A percentile compares a stretch with the other conserved stretches of the same genome.
Conservation (phyloP, 2,888 invertebrate species). For the Monoplex corrugatus region DNA sequence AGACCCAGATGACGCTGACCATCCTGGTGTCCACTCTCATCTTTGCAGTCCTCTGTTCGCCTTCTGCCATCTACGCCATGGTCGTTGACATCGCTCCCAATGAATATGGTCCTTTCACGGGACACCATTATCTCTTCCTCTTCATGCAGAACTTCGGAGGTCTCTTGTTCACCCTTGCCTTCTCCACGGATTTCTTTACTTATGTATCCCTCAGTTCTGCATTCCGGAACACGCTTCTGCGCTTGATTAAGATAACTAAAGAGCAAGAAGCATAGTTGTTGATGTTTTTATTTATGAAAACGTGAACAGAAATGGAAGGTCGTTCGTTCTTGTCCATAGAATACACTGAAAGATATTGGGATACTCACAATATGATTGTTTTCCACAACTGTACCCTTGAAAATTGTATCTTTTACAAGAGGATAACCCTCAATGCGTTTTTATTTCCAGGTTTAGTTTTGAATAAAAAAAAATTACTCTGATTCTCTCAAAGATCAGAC, state of each 20-base stretch:
- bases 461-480: too few relatives aligned
- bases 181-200: slow-evolving; percentile 40
- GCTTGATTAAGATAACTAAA: background rate
- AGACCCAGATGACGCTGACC: slow-evolving; percentile 39
- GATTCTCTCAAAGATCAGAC: too few relatives aligned
- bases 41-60: slow-evolving; percentile 33
- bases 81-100: background rate
- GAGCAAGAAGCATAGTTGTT: background rate
- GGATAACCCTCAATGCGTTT: too few relatives aligned
- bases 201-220: slow-evolving; percentile 37
- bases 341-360: too few relatives aligned
- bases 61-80: slow-evolving; percentile 20
- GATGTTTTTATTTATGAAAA: too few relatives aligned
- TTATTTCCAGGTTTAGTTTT: too few relatives aligned
- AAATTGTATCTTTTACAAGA: too few relatives aligned
- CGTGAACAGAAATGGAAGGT: too few relatives aligned
- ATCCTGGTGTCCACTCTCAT: slow-evolving; percentile 30
- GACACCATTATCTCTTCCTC: background rate
- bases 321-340: too few relatives aligned
- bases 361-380: too few relatives aligned
- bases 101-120: slow-evolving; percentile 34
- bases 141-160: slow-evolving; percentile 21
- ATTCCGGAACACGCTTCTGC: slow-evolving; percentile 2
- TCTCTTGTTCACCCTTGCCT: background rate
- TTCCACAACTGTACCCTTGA: too few relatives aligned